phyloP scores from a whole-genome alignment of 30 jellyfish, hydroid and myxozoan genomes.

The Hydractinia symbiolongicarpus region DNA sequence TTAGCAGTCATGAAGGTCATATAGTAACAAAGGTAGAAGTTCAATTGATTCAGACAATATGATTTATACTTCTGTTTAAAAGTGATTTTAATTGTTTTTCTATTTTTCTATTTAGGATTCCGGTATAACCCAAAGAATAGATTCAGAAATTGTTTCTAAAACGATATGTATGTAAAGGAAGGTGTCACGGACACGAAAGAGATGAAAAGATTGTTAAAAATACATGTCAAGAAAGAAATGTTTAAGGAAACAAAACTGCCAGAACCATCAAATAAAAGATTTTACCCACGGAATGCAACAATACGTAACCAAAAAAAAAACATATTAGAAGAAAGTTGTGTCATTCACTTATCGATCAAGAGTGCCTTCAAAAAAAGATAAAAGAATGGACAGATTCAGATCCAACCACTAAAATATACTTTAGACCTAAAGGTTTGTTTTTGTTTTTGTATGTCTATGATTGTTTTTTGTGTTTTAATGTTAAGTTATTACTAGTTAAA shows the following conservation, averaged over 20 bases:
- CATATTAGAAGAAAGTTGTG: background rate
- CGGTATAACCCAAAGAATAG: constrained; percentile 1
- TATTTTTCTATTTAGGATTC: background rate
- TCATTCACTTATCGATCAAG: constrained; percentile 10
- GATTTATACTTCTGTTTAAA: background rate
- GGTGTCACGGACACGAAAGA: background rate
- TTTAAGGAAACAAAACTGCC: background rate
- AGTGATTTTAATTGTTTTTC: background rate
- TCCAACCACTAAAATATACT: background rate
- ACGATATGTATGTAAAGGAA: background rate
- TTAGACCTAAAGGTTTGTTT: constrained; percentile 7
- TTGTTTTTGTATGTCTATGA: too few species aligned
- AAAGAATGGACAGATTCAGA: background rate
- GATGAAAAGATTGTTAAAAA: background rate
- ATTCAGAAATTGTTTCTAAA: background rate
- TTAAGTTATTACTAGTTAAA: too few species aligned
- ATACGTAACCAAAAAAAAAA: background rate
- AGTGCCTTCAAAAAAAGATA: background rate
- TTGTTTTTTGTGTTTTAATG: too few species aligned
- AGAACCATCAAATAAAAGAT: background rate
- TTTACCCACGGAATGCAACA: background rate
- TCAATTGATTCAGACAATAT: too few species aligned
- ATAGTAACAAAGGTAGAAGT: background rate
- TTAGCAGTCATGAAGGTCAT: background rate
- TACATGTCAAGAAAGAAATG: background rate